These are phyloP conservation scores for Cercopithecus neglectus DNA, from an alignment of 2,797 vertebrate species.

Conservation along the genomic window DNA sequence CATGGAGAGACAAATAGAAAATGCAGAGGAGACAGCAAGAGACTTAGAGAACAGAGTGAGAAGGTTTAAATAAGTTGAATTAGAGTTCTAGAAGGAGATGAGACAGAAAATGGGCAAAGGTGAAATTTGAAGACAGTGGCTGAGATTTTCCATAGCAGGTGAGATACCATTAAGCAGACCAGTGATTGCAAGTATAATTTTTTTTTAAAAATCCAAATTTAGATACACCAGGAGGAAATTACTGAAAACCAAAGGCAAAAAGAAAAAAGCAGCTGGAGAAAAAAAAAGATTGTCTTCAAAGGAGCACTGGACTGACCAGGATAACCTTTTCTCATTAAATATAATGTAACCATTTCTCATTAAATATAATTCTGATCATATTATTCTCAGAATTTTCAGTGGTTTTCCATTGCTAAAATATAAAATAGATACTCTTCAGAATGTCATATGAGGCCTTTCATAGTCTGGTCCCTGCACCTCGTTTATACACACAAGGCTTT, in stretches of 20 bases:
- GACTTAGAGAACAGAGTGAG: neutral
- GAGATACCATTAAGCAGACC: neutral
- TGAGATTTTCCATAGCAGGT: neutral
- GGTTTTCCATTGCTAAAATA: neutral
- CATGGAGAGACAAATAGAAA: slow-evolving; percentile 1
- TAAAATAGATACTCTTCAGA: neutral
- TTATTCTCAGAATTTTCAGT: neutral
- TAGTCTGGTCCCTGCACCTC: neutral
- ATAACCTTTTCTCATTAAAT: neutral
- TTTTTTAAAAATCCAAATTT: neutral
- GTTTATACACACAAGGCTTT: neutral
- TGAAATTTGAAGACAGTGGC: neutral
- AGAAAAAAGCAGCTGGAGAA: slow-evolving; percentile 17
- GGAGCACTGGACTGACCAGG: neutral
- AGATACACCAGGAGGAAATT: neutral
- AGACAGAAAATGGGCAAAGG: neutral
- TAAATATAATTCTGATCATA: neutral
- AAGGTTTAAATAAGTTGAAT: neutral
- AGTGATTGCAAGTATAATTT: neutral
- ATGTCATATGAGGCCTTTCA: neutral
- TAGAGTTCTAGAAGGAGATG: neutral
- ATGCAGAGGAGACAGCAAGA: neutral
- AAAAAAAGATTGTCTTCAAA: neutral
- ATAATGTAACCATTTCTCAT: neutral
- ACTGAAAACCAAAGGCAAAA: neutral